phyloP scores from a whole-genome alignment of 1,140 invertebrate species.

The Ruditapes philippinarum region DNA sequence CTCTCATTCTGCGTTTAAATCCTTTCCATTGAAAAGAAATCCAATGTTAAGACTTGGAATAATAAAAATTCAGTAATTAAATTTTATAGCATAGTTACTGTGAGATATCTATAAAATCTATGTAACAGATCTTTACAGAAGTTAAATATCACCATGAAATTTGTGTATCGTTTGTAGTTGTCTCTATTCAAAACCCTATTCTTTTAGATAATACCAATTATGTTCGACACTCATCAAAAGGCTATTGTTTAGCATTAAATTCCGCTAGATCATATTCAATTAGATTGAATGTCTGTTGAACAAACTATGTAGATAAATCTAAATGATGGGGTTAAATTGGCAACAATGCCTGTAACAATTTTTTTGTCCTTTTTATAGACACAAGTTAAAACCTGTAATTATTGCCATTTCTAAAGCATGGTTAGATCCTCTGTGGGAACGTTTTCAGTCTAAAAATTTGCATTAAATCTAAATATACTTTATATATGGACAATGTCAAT shows the following conservation, averaged over 20 bases:
- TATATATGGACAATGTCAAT: constrained; percentile 8
- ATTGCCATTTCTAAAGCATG: not conserved
- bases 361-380: not conserved
- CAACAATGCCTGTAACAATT: constrained; percentile 9
- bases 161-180: not conserved
- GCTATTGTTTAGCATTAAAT: constrained; percentile 16
- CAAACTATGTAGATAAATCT: constrained; percentile 19
- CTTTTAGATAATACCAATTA: not conserved
- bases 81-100: constrained; percentile 30
- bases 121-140: not conserved
- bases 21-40: not conserved
- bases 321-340: constrained; percentile 10
- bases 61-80: not conserved
- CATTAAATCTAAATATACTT: constrained; percentile 20
- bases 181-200: not conserved
- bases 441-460: constrained; percentile 1
- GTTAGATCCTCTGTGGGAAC: not conserved
- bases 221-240: not conserved
- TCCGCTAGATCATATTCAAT: not conserved
- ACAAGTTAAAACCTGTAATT: not conserved
- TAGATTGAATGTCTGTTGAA: not conserved
- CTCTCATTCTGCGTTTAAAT: not conserved
- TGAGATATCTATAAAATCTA: constrained; percentile 3
- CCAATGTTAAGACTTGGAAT: not conserved
- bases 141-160: not conserved